Evolutionary conservation across 2,888 invertebrate genomes (phyloP), one percentile per base, ranked within the genome.

Genomic region (Eilema sororculum): DNA sequence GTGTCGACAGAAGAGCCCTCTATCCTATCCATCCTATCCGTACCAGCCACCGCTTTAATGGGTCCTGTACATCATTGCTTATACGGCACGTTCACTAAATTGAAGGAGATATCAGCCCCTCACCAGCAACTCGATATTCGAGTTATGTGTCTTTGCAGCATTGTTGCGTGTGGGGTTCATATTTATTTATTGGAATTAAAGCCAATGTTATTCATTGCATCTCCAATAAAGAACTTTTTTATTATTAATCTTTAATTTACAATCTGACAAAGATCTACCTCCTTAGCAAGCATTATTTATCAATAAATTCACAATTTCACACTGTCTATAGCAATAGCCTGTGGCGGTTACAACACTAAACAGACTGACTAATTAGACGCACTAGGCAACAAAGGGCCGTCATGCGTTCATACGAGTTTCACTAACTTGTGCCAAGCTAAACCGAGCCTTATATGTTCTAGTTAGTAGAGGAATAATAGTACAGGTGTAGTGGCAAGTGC

Each of bases 361-460:
- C 92, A 92, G 93, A 86, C 92, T 93, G 94, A 94, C 95, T 95
- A 95, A 95, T 95, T 94, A 95, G 95, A 92, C 89, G 92, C 91
- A 92, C 93, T 91, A 91, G 87, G 89, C 91, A 93, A 94, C 93
- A 93, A 94, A 93, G 90, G 86, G 87, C 88, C 85, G 89, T 87
- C 85, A 83, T 83, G 74, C 79, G 82, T 76, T 78, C 76, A 78
- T 83, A 83, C 80, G 85, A 86, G 84, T 81, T 85, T 78, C 73
- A 76, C 69, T 73, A 67, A 79, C 78, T 73, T 76, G 69, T 67
- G 71, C 63, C 75, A 71, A 52, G 65, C 72, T 61, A 85, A 83
- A 81, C 83, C 89, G 74, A 79, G 81, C 88, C 86, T 84, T 91
- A 89, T 77, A 67, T 24, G 41, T 72, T 66, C 75, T 69, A 81